Base-by-base conservation (phyloP, 2,888 invertebrate genomes). In the Tenthredo scrophulariae region DNA sequence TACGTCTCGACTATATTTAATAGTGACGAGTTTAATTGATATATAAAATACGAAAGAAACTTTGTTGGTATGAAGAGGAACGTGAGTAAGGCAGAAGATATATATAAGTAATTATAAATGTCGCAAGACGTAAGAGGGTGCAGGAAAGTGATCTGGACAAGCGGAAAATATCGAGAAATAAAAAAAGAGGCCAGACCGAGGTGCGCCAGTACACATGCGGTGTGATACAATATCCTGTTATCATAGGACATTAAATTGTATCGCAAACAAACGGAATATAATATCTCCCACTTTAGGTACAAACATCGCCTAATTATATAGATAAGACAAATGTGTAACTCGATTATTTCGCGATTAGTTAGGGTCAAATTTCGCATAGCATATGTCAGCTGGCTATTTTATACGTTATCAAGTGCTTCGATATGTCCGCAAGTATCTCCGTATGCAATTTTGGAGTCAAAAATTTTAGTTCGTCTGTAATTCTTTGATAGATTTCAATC, bases 211-310 rank as follows among this genome's bases (percentile, higher is more conserved):
- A 70, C 29, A 83, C 83, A 83, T 18, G 29, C 15, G 22, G 13
- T 33, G 33, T 15, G 37, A 62, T 33, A 83, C 50, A 26, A 50
- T 46, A 46, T 83, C 67, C 83, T 83, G 67, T 83, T 83, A 70
- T 83, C 83, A 33, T 67, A 67, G 67, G 46, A 65, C 43, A 83
- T 83, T 67, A 83, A 83, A 83, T 83, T 83, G 67, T 70, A 70
- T 65, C 65, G 67, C 83, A 83, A 83, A 65, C 83, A 83, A 18
- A 67, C 33, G 29, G 67, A 83, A 80, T 62, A 62, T 40, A 58
- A 40, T 62, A 80, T 29, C 22, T 29, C 54, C 50, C 46, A 77
- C 77, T 77, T 50, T 4, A 33, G 29, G 77, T 18, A 54, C 29
- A 50, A 22, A 80, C 10, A 80, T n/a, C 58, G 46, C 80, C 58